These are phyloP conservation scores for Eciton burchellii DNA, from an alignment of 1,140 invertebrate species.

Conservation along the genomic window DNA sequence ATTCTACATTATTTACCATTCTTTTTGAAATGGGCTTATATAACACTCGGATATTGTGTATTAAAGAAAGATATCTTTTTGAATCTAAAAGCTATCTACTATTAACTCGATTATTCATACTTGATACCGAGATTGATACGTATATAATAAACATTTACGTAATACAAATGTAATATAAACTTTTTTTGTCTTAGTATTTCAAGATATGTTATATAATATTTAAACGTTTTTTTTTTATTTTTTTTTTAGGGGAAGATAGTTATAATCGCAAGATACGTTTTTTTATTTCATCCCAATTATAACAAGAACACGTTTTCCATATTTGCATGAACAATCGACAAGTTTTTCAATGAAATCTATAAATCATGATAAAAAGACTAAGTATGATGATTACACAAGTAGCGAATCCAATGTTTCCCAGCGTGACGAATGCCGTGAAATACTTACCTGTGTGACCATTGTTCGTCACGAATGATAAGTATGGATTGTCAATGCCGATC, in stretches of 20 bases:
- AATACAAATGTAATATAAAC: too few relatives aligned
- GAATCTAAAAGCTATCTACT: not conserved
- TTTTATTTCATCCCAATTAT: slow-evolving; percentile 10
- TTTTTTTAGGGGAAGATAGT: not conserved
- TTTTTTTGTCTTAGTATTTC: slow-evolving; percentile 2
- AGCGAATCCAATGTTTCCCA: slow-evolving; percentile 16
- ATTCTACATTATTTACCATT: not conserved
- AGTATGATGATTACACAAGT: not conserved
- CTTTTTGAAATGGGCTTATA: slow-evolving; percentile 47
- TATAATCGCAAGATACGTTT: not conserved
- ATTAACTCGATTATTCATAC: slow-evolving; percentile 26
- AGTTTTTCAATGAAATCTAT: slow-evolving; percentile 7
- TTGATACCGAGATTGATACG: not conserved
- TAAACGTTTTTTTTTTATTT: not conserved
- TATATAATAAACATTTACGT: too few relatives aligned
- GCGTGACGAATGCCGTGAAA: slow-evolving; percentile 23
- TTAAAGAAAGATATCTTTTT: slow-evolving; percentile 7
- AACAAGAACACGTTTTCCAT: not conserved
- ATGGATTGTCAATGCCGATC: slow-evolving; percentile 86
- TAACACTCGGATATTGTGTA: not conserved
- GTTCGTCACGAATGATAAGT: slow-evolving; percentile 87
- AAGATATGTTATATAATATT: not conserved
- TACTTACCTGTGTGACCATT: slow-evolving; percentile 91
- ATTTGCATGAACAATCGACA: slow-evolving; percentile 14
- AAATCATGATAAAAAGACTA: not conserved